Evolutionary conservation across 2,888 invertebrate genomes (phyloP).

Genomic region (Danaus chrysippus): DNA sequence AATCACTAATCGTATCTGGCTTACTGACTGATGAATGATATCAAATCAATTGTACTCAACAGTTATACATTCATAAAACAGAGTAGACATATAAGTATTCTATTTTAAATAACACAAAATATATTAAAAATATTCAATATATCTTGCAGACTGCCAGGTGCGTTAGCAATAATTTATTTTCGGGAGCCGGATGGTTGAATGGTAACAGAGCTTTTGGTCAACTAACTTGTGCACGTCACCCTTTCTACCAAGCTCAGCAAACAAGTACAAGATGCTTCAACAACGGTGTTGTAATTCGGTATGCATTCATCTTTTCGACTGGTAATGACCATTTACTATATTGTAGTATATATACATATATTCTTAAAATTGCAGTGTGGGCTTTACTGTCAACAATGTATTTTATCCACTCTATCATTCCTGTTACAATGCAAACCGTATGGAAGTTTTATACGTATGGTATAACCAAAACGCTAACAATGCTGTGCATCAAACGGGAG

Average conservation of each 20-base stretch:
- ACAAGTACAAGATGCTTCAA: conserved; percentile 63
- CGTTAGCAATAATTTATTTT: conserved; percentile 47
- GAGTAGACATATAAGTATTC: too few relatives aligned
- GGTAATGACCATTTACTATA: neutral
- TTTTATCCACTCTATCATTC: conserved; percentile 72
- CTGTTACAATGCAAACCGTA: conserved; percentile 73
- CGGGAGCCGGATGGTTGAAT: conserved; percentile 57
- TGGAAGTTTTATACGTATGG: conserved; percentile 75
- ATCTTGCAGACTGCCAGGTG: conserved; percentile 56
- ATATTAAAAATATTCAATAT: too few relatives aligned
- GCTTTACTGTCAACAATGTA: conserved; percentile 64
- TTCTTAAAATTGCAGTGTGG: conserved; percentile 53
- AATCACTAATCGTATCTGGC: too few relatives aligned
- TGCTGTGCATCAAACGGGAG: conserved; percentile 65
- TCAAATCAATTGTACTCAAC: too few relatives aligned
- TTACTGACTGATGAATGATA: too few relatives aligned
- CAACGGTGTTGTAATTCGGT: conserved; percentile 66
- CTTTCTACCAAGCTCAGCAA: conserved; percentile 56
- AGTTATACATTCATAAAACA: too few relatives aligned
- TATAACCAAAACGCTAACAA: conserved; percentile 68
- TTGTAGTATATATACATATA: neutral
- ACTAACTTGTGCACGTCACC: conserved; percentile 60
- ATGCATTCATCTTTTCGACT: conserved; percentile 18
- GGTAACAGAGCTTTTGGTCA: conserved; percentile 56
- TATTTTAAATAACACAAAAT: too few relatives aligned